Conservation (phyloP, 2,113 vertebrate species). For the Ophthalmolycus amberensis region DNA sequence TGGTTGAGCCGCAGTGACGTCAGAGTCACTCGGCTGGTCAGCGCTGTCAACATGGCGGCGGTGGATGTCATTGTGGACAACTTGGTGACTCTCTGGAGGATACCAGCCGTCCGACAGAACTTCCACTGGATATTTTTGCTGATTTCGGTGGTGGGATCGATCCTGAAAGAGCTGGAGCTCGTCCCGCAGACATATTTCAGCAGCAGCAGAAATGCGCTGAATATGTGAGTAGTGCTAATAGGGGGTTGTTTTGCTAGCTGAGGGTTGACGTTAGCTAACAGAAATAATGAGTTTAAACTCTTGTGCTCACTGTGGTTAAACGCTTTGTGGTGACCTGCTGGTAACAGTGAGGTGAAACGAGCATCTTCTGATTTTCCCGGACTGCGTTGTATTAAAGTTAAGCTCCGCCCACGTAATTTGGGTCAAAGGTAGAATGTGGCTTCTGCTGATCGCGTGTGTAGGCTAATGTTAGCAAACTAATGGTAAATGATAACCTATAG, state of each 20-base stretch:
- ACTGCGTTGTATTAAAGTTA: background rate
- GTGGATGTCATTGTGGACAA: conserved; percentile 69
- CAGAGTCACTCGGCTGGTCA: background rate
- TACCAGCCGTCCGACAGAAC: conserved; percentile 52
- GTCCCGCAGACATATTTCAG: conserved; percentile 88
- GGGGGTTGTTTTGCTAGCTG: background rate
- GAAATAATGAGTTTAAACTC: background rate
- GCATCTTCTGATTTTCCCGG: background rate
- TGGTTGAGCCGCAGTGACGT: conserved; percentile 44
- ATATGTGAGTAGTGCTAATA: conserved; percentile 86
- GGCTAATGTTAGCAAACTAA: background rate
- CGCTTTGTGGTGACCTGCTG: background rate
- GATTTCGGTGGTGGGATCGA: conserved; percentile 83
- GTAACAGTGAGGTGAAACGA: background rate
- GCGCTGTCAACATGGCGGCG: conserved; percentile 75
- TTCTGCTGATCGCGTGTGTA: background rate
- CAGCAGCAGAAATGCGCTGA: conserved; percentile 89
- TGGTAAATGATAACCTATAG: background rate
- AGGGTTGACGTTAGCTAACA: background rate
- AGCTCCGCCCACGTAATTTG: background rate
- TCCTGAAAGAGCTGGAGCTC: conserved; percentile 84
- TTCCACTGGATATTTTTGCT: conserved; percentile 81
- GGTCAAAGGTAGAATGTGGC: background rate
- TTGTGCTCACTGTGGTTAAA: background rate
- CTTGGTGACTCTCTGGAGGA: conserved; percentile 70